A percentile compares a stretch with the other conserved stretches of the same genome.
Conservation (phyloP, 1,140 invertebrate genomes). For the Solen grandis region DNA sequence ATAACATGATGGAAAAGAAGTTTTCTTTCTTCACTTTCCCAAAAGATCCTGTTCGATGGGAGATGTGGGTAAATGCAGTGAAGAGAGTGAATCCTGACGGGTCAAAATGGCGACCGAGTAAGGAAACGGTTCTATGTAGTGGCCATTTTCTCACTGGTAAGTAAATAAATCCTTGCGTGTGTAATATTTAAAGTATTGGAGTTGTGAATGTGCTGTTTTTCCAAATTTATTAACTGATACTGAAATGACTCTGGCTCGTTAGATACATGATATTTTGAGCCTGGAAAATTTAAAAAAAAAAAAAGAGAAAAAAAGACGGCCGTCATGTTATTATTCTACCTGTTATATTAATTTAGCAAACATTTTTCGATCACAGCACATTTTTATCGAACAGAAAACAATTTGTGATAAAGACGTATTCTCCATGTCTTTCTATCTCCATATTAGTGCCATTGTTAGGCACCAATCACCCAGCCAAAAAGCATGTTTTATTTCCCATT, state of each 20-base stretch:
- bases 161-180: neutral
- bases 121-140: slow-evolving; percentile 10
- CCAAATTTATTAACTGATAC: neutral
- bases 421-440: no score
- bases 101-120: slow-evolving; percentile 13
- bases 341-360: no score
- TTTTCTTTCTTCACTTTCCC: slow-evolving; percentile 16
- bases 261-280: neutral
- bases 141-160: neutral
- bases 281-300: neutral
- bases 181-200: neutral
- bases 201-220: neutral
- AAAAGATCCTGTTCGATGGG: neutral
- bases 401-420: no score
- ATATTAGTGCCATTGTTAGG: no score
- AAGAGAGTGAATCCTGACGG: slow-evolving; percentile 4
- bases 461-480: no score
- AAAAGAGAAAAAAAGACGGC: no score
- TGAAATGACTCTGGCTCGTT: neutral
- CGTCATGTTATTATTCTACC: no score
- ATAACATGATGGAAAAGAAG: neutral
- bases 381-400: no score
- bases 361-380: no score
- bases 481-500: no score
- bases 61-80: neutral